Percentiles rank a stretch among this genome's conserved stretches.
Evolutionary conservation across 1,140 invertebrate species (phyloP).

Genomic region (Drosophila parabipectinata): DNA sequence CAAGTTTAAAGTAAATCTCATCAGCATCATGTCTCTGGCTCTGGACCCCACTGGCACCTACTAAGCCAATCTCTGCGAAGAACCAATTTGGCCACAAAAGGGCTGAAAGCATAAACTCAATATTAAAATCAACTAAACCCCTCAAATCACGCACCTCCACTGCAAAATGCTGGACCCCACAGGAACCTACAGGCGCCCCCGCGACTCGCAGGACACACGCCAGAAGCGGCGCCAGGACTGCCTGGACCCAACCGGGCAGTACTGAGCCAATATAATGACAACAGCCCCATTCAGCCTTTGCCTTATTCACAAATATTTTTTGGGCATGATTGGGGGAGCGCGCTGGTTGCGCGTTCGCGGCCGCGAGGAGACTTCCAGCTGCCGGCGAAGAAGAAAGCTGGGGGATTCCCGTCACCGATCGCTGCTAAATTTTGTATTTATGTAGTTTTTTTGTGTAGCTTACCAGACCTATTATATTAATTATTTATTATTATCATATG

Average conservation of each 20-base stretch:
- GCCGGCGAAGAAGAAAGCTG: conserved; percentile 79
- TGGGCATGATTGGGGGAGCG: conserved; percentile 75
- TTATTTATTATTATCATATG: conserved; percentile 72
- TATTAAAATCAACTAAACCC: conserved; percentile 6
- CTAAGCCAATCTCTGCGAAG: conserved; percentile 27
- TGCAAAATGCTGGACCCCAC: conserved; percentile 75
- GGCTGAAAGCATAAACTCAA: background rate
- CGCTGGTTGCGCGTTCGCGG: conserved; percentile 80
- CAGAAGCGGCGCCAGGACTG: conserved; percentile 59
- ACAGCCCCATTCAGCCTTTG: conserved; percentile 58
- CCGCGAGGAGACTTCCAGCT: conserved; percentile 84
- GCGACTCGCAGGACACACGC: conserved; percentile 60
- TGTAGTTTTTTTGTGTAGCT: conserved; percentile 60
- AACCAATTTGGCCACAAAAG: background rate
- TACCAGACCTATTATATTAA: conserved; percentile 59
- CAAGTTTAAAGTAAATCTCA: conserved; percentile 1
- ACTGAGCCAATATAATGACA: conserved; percentile 37
- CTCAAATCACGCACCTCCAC: conserved; percentile 11
- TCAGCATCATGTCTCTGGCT: conserved; percentile 71
- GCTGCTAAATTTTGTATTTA: conserved; percentile 65
- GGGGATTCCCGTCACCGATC: conserved; percentile 7
- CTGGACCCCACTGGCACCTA: conserved; percentile 83
- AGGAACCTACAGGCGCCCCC: conserved; percentile 76
- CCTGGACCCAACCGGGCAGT: conserved; percentile 81
- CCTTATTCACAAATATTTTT: conserved; percentile 59